Percentiles rank a stretch among this genome's conserved stretches.
Conservation (phyloP, 2,113 vertebrate genomes). For the Paralichthys olivaceus region DNA sequence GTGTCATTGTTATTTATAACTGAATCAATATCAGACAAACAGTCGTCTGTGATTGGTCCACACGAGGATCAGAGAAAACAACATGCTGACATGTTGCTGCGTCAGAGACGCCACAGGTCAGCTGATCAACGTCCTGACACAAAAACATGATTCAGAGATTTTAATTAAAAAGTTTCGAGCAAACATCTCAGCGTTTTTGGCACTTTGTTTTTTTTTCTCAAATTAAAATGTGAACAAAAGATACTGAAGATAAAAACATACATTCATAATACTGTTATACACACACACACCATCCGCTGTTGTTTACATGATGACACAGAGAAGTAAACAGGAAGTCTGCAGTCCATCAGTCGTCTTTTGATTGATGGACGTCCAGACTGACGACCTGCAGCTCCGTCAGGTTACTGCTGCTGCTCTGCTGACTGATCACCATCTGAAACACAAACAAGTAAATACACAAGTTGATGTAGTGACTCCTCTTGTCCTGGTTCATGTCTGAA, state of each 20-base stretch:
- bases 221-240: not conserved
- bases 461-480: no score
- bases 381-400: constrained; percentile 95
- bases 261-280: not conserved
- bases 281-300: not conserved
- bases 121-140: not conserved
- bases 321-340: constrained; percentile 6
- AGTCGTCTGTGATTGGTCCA: not conserved
- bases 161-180: not conserved
- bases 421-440: constrained; percentile 93
- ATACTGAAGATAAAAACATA: not conserved
- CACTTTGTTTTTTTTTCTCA: not conserved
- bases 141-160: not conserved
- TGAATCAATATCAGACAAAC: not conserved
- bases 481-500: no score
- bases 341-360: constrained; percentile 89
- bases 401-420: constrained; percentile 87
- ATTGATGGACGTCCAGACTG: constrained; percentile 90
- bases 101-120: not conserved
- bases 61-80: not conserved
- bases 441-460: not conserved
- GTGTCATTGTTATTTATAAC: not conserved
- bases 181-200: not conserved
- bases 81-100: not conserved
- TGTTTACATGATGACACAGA: constrained; percentile 14